Base-by-base conservation (phyloP, 2,888 invertebrate genomes). In the Homarus gammarus region DNA sequence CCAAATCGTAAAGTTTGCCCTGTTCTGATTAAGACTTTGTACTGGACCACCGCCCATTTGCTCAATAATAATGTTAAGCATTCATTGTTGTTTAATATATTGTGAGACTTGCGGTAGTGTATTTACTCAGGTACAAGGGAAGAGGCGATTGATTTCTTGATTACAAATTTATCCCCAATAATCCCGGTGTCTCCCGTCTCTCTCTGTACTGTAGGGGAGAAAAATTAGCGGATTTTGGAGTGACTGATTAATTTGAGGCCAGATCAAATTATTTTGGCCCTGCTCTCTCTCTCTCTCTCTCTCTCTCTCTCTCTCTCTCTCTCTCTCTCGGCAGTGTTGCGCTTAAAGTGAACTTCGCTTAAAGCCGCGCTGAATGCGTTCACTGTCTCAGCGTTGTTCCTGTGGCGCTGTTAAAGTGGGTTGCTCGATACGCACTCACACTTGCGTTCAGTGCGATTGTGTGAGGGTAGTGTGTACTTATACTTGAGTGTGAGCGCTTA, bases 11-110 rank as follows among this genome's bases (percentile, higher is more conserved):
- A 90, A 90, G 86, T 90, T 90, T 90, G 90, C 77, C 77, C 90
- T 64, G 90, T 83, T 82, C 82, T 90, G 90, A 90, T 90, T 90
- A 90, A 90, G 90, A 90, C 90, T 86, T 86, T 82, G 90, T 86
- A 56, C 86, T 75, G 81, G 82, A 82, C 90, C 90, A 90, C 75
- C 81, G 86, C 81, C 90, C 84, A 90, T 86, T 90, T 86, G 73
- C 86, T 86, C 90, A 82, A 64, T 86, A 86, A 86, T 90, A 86
- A 90, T 90, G 90, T 83, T 90, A 90, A 85, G 82, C 81, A 90
- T 56, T 89, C 78, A 89, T 84, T 89, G 89, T 89, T 36, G 85
- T 84, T 56, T 77, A 61, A 77, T 61, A 61, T 10, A 36, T 73
- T 36, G 56, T 40, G 38, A 61, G 36, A 36, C 38, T 51, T 61